Conservation (phyloP, 2,888 invertebrate genomes). For the Drosophila bunnanda region DNA sequence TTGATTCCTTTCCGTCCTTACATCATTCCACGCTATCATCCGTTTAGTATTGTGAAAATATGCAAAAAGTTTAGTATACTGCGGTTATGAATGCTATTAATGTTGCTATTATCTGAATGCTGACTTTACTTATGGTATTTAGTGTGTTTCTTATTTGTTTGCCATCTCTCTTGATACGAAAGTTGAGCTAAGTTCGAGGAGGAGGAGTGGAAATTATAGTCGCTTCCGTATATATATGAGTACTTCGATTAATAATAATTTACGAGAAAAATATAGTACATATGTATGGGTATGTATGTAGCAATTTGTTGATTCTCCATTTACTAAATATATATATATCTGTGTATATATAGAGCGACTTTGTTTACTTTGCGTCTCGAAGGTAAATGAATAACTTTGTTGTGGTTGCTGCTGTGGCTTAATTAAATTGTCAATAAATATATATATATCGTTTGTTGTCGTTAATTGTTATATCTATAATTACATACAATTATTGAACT, state of each 20-base stretch:
- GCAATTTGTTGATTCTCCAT: conserved; percentile 34
- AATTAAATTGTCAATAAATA: conserved; percentile 68
- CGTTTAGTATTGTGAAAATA: conserved; percentile 31
- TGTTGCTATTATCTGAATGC: conserved; percentile 53
- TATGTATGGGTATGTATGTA: conserved; percentile 42
- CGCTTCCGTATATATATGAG: conserved; percentile 30
- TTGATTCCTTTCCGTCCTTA: conserved; percentile 35
- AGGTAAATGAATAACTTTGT: conserved; percentile 59
- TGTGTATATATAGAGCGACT: conserved; percentile 50
- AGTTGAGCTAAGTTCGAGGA: conserved; percentile 58
- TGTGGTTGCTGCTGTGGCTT: conserved; percentile 34
- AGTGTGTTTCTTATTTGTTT: conserved; percentile 39
- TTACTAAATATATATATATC: conserved; percentile 51
- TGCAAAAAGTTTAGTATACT: conserved; percentile 48
- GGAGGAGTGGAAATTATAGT: conserved; percentile 54
- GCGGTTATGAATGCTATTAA: conserved; percentile 32
- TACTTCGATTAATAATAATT: conserved; percentile 44
- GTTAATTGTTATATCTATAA: conserved; percentile 57
- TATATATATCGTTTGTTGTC: conserved; percentile 41
- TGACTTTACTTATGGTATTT: conserved; percentile 33
- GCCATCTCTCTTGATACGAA: conserved; percentile 41
- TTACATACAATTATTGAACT: conserved; percentile 71
- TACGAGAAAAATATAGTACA: conserved; percentile 76
- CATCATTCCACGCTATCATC: conserved; percentile 23
- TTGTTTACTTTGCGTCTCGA: conserved; percentile 43